Conservation (phyloP, 2,113 vertebrate species). For the Mastomys natalensis region DNA sequence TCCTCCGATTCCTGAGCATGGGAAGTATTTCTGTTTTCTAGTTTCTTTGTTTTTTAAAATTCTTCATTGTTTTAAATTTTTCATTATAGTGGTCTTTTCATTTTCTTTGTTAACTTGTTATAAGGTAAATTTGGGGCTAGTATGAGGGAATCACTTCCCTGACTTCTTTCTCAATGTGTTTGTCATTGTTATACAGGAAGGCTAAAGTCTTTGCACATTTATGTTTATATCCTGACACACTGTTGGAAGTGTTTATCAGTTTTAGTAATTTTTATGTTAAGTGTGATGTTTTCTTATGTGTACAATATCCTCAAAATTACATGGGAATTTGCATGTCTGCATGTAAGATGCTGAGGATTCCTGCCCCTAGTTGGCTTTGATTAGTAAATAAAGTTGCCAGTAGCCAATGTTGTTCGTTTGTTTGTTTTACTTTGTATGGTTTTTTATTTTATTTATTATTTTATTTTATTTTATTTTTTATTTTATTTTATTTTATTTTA, state of each 20-base stretch:
- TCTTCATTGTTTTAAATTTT: background rate
- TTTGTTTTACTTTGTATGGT: background rate
- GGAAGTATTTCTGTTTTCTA: background rate
- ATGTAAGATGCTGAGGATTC: too few species aligned
- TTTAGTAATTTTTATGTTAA: background rate
- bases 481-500: too few species aligned
- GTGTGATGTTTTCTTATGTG: background rate
- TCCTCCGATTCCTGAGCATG: background rate
- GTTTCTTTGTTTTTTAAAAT: background rate
- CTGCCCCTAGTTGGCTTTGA: too few species aligned
- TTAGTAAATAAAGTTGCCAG: too few species aligned
- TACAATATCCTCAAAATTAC: background rate
- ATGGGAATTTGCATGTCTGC: too few species aligned
- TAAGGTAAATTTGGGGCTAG: background rate
- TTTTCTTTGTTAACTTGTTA: background rate
- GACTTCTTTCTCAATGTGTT: background rate
- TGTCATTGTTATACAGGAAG: background rate
- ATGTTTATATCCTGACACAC: background rate
- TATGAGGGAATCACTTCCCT: too few species aligned
- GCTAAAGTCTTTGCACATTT: background rate
- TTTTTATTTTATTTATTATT: too few species aligned
- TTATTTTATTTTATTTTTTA: too few species aligned
- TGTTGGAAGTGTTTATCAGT: background rate
- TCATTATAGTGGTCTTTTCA: background rate
- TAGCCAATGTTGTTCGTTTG: too few species aligned